Evolutionary conservation across 2,888 invertebrate species (phyloP).

Genomic region (Trissoscelio sp.): DNA sequence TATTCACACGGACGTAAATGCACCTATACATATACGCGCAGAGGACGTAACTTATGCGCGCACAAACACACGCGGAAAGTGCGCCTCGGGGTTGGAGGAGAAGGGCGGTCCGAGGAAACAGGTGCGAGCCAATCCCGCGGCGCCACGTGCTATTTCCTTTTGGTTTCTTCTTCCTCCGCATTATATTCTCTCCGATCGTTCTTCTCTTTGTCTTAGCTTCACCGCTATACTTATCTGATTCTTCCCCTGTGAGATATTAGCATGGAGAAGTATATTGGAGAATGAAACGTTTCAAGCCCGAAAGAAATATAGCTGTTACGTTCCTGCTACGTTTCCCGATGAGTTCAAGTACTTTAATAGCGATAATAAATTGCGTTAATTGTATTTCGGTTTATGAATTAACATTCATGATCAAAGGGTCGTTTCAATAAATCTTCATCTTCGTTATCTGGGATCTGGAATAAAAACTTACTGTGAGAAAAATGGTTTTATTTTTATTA

Average conservation of each 20-base stretch:
- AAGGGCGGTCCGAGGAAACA: slow-evolving; percentile 81
- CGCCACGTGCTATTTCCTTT: slow-evolving; percentile 80
- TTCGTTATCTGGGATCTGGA: too few relatives aligned
- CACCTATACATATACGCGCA: neutral
- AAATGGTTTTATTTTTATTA: too few relatives aligned
- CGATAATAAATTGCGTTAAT: slow-evolving; percentile 59
- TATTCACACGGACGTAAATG: slow-evolving; percentile 22
- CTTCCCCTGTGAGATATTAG: slow-evolving; percentile 67
- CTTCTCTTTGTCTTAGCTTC: slow-evolving; percentile 69
- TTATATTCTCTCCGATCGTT: slow-evolving; percentile 64
- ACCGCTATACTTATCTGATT: slow-evolving; percentile 65
- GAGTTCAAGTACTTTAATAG: slow-evolving; percentile 49
- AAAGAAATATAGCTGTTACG: slow-evolving; percentile 64
- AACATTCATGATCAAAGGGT: slow-evolving; percentile 5
- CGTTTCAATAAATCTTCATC: neutral
- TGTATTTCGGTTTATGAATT: slow-evolving; percentile 55
- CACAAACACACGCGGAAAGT: slow-evolving; percentile 57
- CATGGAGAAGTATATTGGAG: slow-evolving; percentile 60
- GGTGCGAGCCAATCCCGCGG: slow-evolving; percentile 81
- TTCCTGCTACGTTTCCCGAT: slow-evolving; percentile 54
- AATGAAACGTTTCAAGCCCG: slow-evolving; percentile 60
- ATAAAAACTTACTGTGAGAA: too few relatives aligned
- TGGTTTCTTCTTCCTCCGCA: slow-evolving; percentile 66
- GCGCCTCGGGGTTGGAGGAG: slow-evolving; percentile 74
- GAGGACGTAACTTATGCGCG: slow-evolving; percentile 36